A percentile compares a stretch with the other conserved stretches of the same genome.
These are phyloP conservation scores for Drosophila antonietae DNA, from an alignment of 2,888 invertebrate genomes.

Conservation along the genomic window DNA sequence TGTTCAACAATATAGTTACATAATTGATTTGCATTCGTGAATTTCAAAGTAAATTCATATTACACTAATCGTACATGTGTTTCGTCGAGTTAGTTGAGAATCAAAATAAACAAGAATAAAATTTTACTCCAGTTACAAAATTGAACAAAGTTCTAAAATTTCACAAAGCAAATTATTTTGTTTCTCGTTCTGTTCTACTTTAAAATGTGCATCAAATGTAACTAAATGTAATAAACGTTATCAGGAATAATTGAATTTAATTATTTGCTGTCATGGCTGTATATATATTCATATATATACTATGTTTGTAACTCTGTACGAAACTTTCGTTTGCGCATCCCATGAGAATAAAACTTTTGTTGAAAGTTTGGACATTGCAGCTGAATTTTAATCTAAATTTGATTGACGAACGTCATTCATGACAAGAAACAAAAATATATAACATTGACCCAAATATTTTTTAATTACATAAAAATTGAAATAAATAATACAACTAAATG, in stretches of 20 bases:
- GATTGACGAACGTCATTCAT: not conserved
- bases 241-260: not conserved
- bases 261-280: not conserved
- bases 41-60: slow-evolving; percentile 8
- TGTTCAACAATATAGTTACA: slow-evolving; percentile 63
- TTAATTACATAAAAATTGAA: not conserved
- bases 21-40: slow-evolving; percentile 43
- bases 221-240: not conserved
- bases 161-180: not conserved
- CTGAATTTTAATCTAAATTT: not conserved
- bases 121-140: not conserved
- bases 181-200: not conserved
- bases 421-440: not conserved
- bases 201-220: not conserved
- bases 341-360: not conserved
- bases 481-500: not conserved
- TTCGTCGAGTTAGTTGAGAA: not conserved
- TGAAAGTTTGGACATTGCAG: not conserved
- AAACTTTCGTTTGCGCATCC: not conserved
- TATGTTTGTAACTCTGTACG: not conserved
- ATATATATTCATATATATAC: not conserved
- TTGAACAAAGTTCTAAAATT: not conserved
- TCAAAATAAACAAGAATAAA: not conserved
- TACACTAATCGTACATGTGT: slow-evolving; percentile 6
- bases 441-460: not conserved